A percentile compares a stretch with the other conserved stretches of the same genome.
These are phyloP conservation scores for Phacellophora camtschatica DNA, from an alignment of 30 jellyfish, hydroid and myxozoan species.

Conservation along the genomic window DNA sequence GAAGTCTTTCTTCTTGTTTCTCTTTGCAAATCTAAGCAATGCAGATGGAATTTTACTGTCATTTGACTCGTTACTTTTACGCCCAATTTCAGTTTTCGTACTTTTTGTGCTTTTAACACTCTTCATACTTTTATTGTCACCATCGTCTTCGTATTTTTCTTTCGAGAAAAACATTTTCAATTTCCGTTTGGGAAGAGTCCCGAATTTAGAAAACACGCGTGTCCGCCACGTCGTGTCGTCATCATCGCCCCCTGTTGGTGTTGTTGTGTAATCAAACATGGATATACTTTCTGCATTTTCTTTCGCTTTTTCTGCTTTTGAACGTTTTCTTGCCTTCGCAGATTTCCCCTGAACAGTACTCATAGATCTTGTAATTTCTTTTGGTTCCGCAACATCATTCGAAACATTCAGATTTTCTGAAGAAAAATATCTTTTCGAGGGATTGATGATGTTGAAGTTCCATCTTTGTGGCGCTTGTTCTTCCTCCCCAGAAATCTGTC, in stretches of 20 bases:
- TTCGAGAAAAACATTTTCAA: conserved; percentile 46
- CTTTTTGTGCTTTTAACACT: not conserved
- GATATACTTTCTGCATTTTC: conserved; percentile 49
- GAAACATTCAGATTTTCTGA: not conserved
- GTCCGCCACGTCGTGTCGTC: conserved; percentile 2
- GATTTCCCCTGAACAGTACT: conserved; percentile 18
- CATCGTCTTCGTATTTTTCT: conserved; percentile 1
- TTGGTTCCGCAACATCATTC: not conserved
- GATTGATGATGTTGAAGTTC: not conserved
- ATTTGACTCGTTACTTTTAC: not conserved
- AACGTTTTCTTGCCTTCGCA: not conserved
- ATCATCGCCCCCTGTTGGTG: conserved; percentile 9
- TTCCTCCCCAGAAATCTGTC: not conserved
- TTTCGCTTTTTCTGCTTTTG: not conserved
- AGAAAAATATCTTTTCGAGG: not conserved
- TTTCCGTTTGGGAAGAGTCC: conserved; percentile 26
- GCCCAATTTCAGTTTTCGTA: not conserved
- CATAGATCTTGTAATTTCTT: conserved; percentile 6
- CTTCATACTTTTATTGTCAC: conserved; percentile 20
- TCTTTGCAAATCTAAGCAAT: not conserved
- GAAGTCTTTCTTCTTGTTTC: not conserved
- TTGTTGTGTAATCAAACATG: conserved; percentile 40
- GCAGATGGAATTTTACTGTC: not conserved
- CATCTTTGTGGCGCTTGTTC: not conserved
- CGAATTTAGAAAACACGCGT: conserved; percentile 31